Base-by-base conservation (phyloP, 2,888 invertebrate species). In the Lordiphosa fenestrarum region DNA sequence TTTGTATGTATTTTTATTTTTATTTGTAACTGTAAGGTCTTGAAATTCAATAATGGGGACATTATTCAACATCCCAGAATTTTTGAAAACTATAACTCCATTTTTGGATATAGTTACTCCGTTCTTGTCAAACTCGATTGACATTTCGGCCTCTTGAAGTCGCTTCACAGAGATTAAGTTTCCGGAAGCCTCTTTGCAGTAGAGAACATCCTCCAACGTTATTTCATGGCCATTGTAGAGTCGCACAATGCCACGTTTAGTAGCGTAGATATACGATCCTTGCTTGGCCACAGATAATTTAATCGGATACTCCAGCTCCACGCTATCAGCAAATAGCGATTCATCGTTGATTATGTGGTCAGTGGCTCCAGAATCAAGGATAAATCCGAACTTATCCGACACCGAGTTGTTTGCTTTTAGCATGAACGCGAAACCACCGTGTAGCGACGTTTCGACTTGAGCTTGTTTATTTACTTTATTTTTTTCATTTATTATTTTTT, bases 91-190 rank as follows among this genome's bases (percentile, higher is more conserved):
- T 13, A 6, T 41, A 12, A 47, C 6, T 12, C 35, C 57, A 47
- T 35, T 33, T 25, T 57, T 57, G 0, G n/a, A 30, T 23, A 56
- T 40, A 6, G 33, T 33, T 0, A 56, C 39, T 9, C 56, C 51
- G 7, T 35, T 15, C 5, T 21, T 35, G 46, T 51, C 25, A 46
- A 57, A 51, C 25, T 47, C 13, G 0, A 46, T 36, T 7, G 46
- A 6, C 39, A 56, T 23, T 25, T 33, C 46, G 6, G 53, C 44
- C 30, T 40, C 38, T 46, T 57, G 51, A 1, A 51, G 46, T 15
- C 40, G 9, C n/a, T 46, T 47, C 13, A 49, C 15, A 15, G 15
- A 15, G 15, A 15, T 15, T 2, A 15, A 15, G 15, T 15, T 15
- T 15, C 15, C 15, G 15, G 15, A 15, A 15, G 15, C 15, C 15